These are phyloP conservation scores for Steinernema hermaphroditum DNA, from an alignment of 2,888 invertebrate species.

Conservation along the genomic window DNA sequence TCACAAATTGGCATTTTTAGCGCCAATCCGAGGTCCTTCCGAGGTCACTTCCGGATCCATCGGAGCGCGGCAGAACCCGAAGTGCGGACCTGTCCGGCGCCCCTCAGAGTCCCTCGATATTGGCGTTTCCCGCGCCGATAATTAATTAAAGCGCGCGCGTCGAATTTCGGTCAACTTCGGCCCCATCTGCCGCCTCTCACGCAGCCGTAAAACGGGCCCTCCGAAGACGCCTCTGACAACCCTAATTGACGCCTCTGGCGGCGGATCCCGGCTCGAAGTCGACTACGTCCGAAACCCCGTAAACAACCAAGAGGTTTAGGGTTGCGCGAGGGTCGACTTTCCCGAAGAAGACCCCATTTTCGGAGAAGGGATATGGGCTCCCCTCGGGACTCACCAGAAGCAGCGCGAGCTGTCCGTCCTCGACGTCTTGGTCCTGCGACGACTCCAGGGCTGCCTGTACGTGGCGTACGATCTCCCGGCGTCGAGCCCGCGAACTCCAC, in stretches of 20 bases:
- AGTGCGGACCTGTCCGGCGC: neutral
- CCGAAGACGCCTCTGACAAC: neutral
- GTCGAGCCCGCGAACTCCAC: slow-evolving; percentile 69
- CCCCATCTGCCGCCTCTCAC: slow-evolving; percentile 25
- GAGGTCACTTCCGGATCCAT: too few species aligned
- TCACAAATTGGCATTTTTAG: too few species aligned
- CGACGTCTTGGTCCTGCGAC: slow-evolving; percentile 58
- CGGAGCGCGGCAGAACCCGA: too few species aligned
- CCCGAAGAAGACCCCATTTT: neutral
- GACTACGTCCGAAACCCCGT: too few species aligned
- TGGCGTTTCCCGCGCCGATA: slow-evolving; percentile 23
- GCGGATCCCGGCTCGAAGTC: too few species aligned
- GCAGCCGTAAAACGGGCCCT: slow-evolving; percentile 11
- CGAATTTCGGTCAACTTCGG: slow-evolving; percentile 20
- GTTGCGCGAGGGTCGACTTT: neutral
- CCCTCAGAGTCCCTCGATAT: neutral
- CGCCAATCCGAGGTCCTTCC: too few species aligned
- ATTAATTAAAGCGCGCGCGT: slow-evolving; percentile 22
- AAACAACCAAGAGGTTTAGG: too few species aligned
- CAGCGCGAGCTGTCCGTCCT: slow-evolving; percentile 62
- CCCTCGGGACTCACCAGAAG: slow-evolving; percentile 49
- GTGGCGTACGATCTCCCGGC: slow-evolving; percentile 64
- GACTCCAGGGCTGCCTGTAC: slow-evolving; percentile 62
- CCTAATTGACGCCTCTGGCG: slow-evolving; percentile 26
- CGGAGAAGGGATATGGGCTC: neutral